phyloP scores from a whole-genome alignment of 1,140 invertebrate species.

The Trichomalopsis sarcophagae region DNA sequence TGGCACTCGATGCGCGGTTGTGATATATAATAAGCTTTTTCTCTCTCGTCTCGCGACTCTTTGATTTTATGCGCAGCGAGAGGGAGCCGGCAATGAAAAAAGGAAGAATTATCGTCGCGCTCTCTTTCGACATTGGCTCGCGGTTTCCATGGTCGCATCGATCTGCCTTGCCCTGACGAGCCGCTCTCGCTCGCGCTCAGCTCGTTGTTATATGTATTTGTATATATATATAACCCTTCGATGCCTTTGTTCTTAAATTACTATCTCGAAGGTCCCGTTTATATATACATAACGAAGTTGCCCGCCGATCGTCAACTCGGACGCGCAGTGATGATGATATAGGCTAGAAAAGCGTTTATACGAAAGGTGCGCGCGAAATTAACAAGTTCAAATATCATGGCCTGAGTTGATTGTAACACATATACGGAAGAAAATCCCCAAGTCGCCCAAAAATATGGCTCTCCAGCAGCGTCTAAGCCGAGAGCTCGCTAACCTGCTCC shows the following conservation, averaged over 20 bases:
- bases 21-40: too few species aligned
- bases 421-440: too few species aligned
- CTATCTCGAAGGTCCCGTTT: too few species aligned
- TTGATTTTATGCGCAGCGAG: neutral
- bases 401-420: neutral
- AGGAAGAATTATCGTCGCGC: constrained; percentile 46
- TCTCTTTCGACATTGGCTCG: constrained; percentile 67
- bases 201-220: neutral
- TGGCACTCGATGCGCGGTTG: too few species aligned
- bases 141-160: constrained; percentile 74
- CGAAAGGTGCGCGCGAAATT: too few species aligned
- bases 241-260: neutral
- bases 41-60: too few species aligned
- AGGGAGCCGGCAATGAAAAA: neutral
- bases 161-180: constrained; percentile 58
- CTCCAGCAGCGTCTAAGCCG: neutral
- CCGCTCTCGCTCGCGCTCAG: neutral
- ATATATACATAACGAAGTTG: neutral
- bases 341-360: neutral
- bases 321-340: neutral
- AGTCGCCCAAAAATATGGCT: neutral
- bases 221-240: neutral
- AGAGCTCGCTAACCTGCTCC: neutral
- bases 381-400: too few species aligned
- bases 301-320: neutral